Evolutionary conservation across 2,888 invertebrate species (phyloP), one percentile per base, ranked within the genome.

Genomic region (Molorchus minor): DNA sequence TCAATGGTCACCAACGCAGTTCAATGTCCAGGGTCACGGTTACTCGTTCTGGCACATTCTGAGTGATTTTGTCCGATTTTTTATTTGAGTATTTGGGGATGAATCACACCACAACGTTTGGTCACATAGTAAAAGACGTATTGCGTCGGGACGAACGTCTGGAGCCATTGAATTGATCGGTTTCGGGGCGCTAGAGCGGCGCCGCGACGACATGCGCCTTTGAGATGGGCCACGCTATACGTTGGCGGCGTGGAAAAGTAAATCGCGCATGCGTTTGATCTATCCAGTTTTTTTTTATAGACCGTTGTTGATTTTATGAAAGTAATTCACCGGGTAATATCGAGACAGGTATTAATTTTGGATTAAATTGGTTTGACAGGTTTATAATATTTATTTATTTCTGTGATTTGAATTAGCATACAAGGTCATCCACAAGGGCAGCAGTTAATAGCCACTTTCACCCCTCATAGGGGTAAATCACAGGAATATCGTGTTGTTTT

Each of bases 161-260:
- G 53, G 60, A 62, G 55, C 57, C 56, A 58, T 55, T 54, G 58
- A 58, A 70, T 70, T 67, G 68, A 69, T 70, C 68, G 69, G 65
- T 30, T 71, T 67, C 35, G 51, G 69, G 70, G 67, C 71, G 72
- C 63, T 55, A 63, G 41, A 63, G 73, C 71, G 72, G 68, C 72
- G 73, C 66, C 74, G 73, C 73, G 71, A 70, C 70, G 72, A 51
- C 73, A 65, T 75, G 76, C 75, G 75, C 74, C 69, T 58, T 54
- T 43, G 15, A 13, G 15, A 7, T 41, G 12, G 29, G 13, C 19
- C 40, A 36, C 35, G 20, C 20, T 47, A 21, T 20, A 33, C 20
- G 47, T 21, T 5, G 35, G 40, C 17, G 13, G 25, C 19, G 25
- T 17, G 20, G 41, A 46, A 52, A 2, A 4, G 19, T 7, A 4